Evolutionary conservation across 1,140 invertebrate species (phyloP), one percentile per base, ranked within the genome.

Genomic region (Orchestia grillus): DNA sequence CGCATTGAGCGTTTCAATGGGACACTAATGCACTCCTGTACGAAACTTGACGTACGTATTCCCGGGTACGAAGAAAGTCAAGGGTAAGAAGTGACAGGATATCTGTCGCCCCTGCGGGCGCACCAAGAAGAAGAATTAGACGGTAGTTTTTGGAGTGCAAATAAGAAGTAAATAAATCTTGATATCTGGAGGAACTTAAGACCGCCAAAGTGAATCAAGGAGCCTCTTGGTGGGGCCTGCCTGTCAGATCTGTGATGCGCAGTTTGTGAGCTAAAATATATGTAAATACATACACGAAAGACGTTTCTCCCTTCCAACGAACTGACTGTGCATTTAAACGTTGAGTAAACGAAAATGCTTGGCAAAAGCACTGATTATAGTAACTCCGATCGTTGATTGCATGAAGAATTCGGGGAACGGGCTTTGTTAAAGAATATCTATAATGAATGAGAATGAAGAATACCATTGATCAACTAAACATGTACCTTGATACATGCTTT

Each of bases 21-120:
- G 41, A 90, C 44, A 36, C 92, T 94, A 94, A 94, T 94, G 92
- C 92, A 94, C 92, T n/a, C 44, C 8, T 94, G 92, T 94, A 41
- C 40, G 92, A 94, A 94, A 47, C 92, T 94, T 44, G 44, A 94
- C 92, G 92, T 45, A 94, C 8, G 43, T n/a, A 42, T 42, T 92
- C 42, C 90, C 1, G 92, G 40, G 44, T 28, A 28, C 4, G 92
- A 44, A 94, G 43, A 94, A 45, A 94, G 92, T 94, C 92, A 94
- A 94, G 92, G 92, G 44, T 94, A 94, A 94, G 44, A 94, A 94
- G 40, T 94, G 44, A 42, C 41, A 36, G 41, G 88, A 77, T 77
- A 77, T 77, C 8, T 19, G 88, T 90, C 88, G 88, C 88, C 41
- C 36, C 1, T 19, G 62, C 62, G 36, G 62, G 62, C 62, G 62